Percentiles rank a stretch among this genome's conserved stretches.
phyloP scores from a whole-genome alignment of 2,888 invertebrate genomes.

The Calameuta pallipes region DNA sequence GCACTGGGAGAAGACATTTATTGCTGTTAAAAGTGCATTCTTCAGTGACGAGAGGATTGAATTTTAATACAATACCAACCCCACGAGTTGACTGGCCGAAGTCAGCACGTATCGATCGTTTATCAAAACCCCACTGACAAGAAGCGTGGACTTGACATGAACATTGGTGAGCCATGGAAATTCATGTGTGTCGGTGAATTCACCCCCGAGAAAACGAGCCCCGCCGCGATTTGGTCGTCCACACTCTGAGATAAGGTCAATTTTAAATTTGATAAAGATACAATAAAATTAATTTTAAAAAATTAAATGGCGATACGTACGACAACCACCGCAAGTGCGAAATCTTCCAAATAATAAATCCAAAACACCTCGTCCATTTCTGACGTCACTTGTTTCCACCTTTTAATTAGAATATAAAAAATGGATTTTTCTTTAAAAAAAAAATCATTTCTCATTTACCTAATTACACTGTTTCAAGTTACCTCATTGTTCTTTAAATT shows the following conservation, averaged over 20 bases:
- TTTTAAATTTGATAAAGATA: conserved; percentile 3
- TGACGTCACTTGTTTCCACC: conserved; percentile 19
- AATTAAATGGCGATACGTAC: conserved; percentile 41
- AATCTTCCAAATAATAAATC: conserved; percentile 54
- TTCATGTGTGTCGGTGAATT: conserved; percentile 67
- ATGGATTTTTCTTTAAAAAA: conserved; percentile 11
- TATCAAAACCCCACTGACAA: conserved; percentile 69
- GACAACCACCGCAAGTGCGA: conserved; percentile 53
- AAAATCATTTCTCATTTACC: not conserved
- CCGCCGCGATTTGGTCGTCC: conserved; percentile 67
- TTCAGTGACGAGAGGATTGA: not conserved
- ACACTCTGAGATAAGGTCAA: conserved; percentile 57
- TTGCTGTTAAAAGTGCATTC: not conserved
- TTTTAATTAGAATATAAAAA: not conserved
- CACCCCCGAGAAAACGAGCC: conserved; percentile 66
- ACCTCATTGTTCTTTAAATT: not conserved
- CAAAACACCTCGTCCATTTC: conserved; percentile 47
- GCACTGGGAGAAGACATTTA: conserved; percentile 30
- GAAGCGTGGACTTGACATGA: conserved; percentile 59
- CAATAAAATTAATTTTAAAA: not conserved
- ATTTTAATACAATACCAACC: conserved; percentile 56
- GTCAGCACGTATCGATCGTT: conserved; percentile 72
- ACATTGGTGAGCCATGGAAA: conserved; percentile 71
- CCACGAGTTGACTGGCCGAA: conserved; percentile 68
- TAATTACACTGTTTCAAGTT: not conserved